Base-by-base conservation (phyloP, 2,888 invertebrate genomes). In the Hypselothyrea guttata region DNA sequence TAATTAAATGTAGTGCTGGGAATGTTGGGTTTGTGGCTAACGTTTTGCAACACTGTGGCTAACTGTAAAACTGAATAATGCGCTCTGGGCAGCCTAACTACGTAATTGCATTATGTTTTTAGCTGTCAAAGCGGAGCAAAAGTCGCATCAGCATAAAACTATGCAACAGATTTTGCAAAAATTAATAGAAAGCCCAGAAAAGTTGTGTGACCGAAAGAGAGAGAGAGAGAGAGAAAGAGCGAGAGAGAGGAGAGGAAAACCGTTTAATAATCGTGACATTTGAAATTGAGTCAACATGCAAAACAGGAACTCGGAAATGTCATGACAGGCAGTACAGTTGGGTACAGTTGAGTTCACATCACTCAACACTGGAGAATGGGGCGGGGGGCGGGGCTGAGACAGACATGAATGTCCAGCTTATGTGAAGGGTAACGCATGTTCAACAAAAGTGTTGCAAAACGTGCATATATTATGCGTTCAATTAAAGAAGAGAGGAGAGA, bases 221-320 rank as follows among this genome's bases (percentile, higher is more conserved):
- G 13, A 13, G 8, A 7, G 37, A 7, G 4, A 3, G 7, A 16
- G 7, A 1, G 13, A 1, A 35, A 7, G 8, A 2, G 11, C 5
- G 1, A 11, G 27, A 3, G n/a, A 28, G 11, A 16, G 12, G 11
- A 11, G 22, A 31, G 34, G 27, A 11, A 27, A 28, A n/a, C n/a
- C 37, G 60, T 38, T 52, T 69, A 69, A 61, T 72, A 69, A 69
- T 61, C 72, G 72, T 69, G 69, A 69, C 67, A 71, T 69, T 67
- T 53, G 41, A 47, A 69, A 47, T 59, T 59, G 71, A 22, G 31
- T 58, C 30, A 68, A 65, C 30, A 58, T 45, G 52, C 22, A 38
- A 11, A 41, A 51, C 46, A 45, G 53, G 42, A 49, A 59, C 40
- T 44, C 59, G 54, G 72, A 66, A 66, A 68, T 66, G 61, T 53